phyloP scores from a whole-genome alignment of 2,797 vertebrate genomes.

The Peromyscus aztecus region DNA sequence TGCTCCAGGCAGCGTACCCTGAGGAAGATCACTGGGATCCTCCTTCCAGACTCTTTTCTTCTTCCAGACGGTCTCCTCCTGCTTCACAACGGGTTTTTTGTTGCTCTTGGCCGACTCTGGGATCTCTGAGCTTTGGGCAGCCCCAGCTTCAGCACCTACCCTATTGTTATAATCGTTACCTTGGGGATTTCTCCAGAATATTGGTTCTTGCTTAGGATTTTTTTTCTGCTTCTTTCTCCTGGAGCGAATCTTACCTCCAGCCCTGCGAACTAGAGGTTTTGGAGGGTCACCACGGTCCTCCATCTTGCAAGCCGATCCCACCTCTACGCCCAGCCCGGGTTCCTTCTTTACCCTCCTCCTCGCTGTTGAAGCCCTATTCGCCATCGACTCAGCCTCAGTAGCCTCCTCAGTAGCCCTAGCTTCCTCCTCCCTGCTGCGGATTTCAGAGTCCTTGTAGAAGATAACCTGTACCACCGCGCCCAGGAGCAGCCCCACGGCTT shows the following conservation, averaged over 20 bases:
- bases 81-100: constrained; percentile 3
- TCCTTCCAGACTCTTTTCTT: constrained; percentile 27
- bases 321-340: neutral
- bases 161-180: neutral
- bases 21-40: neutral
- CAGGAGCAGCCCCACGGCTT: constrained; percentile 65
- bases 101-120: neutral
- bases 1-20: accelerated
- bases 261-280: neutral
- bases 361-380: neutral
- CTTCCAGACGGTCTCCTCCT: neutral
- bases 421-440: constrained; percentile 51
- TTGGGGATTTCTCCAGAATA: constrained; percentile 13
- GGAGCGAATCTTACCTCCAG: constrained; percentile 14
- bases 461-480: constrained; percentile 41
- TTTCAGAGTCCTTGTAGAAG: constrained; percentile 5
- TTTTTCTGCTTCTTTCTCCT: constrained; percentile 71
- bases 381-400: neutral
- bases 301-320: neutral
- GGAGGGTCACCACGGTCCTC: neutral
- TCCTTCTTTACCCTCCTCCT: constrained; percentile 19
- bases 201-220: neutral
- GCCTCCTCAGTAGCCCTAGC: neutral
- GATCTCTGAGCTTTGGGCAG: neutral
- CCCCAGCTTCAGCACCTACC: accelerated